Evolutionary conservation across 2,888 invertebrate species (phyloP).

Genomic region (Cryptus armator): DNA sequence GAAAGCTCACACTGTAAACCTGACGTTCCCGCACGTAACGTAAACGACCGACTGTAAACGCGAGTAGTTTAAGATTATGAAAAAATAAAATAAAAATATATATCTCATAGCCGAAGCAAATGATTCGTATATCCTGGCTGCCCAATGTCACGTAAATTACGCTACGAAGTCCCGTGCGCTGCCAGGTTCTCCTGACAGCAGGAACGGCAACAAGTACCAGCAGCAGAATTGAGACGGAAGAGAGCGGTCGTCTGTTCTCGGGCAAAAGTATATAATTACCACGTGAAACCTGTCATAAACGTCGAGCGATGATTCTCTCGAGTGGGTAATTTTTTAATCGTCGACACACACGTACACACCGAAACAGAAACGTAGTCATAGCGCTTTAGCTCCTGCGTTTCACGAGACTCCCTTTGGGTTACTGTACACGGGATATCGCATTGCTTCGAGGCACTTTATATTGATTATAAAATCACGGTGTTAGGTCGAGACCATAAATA

Average conservation of each 20-base stretch:
- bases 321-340: constrained; percentile 70
- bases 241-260: constrained; percentile 55
- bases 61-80: constrained; percentile 27
- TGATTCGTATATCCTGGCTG: constrained; percentile 53
- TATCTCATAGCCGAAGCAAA: constrained; percentile 21
- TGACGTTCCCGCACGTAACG: not conserved
- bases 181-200: constrained; percentile 42
- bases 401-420: constrained; percentile 16
- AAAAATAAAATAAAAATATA: constrained; percentile 35
- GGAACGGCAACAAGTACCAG: constrained; percentile 32
- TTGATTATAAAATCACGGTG: constrained; percentile 67
- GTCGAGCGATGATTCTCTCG: constrained; percentile 64
- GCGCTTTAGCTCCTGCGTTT: constrained; percentile 32
- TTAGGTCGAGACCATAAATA: constrained; percentile 65
- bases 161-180: constrained; percentile 29
- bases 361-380: not conserved
- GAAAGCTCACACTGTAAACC: not conserved
- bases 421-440: constrained; percentile 21
- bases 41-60: constrained; percentile 37
- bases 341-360: constrained; percentile 42
- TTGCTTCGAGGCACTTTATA: constrained; percentile 53
- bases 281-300: constrained; percentile 70
- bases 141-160: constrained; percentile 68
- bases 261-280: constrained; percentile 69
- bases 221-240: constrained; percentile 66